Evolutionary conservation across 2,888 invertebrate species (phyloP).

Genomic region (Phalangium opilio): DNA sequence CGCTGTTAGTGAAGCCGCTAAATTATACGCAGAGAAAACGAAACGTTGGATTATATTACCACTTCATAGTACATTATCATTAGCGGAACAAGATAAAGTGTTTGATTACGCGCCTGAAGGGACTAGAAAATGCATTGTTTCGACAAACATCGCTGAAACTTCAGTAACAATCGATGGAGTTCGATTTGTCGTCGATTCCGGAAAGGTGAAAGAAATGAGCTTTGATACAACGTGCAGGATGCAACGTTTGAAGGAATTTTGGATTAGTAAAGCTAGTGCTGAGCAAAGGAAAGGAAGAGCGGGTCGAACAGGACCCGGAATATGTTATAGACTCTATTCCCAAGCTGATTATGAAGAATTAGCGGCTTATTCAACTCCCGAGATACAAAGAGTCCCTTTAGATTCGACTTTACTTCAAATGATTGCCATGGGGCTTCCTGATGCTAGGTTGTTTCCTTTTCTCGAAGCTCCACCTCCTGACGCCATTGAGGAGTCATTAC

Average conservation of each 20-base stretch:
- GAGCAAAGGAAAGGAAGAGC: slow-evolving; percentile 93
- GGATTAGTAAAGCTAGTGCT: slow-evolving; percentile 93
- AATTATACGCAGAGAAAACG: slow-evolving; percentile 58
- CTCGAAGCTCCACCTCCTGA: slow-evolving; percentile 76
- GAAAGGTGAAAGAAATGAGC: slow-evolving; percentile 94
- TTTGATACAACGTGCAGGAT: slow-evolving; percentile 81
- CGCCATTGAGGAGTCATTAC: slow-evolving; percentile 69
- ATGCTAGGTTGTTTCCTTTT: slow-evolving; percentile 84
- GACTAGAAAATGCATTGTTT: slow-evolving; percentile 86
- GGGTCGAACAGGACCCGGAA: slow-evolving; percentile 63
- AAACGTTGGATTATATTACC: slow-evolving; percentile 82
- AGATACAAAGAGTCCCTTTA: slow-evolving; percentile 82
- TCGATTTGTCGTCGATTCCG: slow-evolving; percentile 90
- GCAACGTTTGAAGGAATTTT: slow-evolving; percentile 80
- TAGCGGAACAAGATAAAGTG: slow-evolving; percentile 89
- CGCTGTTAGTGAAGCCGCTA: slow-evolving; percentile 66
- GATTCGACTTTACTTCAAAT: slow-evolving; percentile 81
- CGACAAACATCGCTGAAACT: slow-evolving; percentile 97
- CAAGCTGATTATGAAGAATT: slow-evolving; percentile 64
- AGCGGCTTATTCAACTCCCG: slow-evolving; percentile 74
- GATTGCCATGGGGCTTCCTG: slow-evolving; percentile 81
- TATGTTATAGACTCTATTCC: slow-evolving; percentile 77
- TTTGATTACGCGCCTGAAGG: slow-evolving; percentile 92
- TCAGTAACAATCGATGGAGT: slow-evolving; percentile 97
- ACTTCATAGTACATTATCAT: slow-evolving; percentile 77